These are phyloP conservation scores for Hanleya hanleyi DNA, from an alignment of 2,888 invertebrate species.

Conservation along the genomic window DNA sequence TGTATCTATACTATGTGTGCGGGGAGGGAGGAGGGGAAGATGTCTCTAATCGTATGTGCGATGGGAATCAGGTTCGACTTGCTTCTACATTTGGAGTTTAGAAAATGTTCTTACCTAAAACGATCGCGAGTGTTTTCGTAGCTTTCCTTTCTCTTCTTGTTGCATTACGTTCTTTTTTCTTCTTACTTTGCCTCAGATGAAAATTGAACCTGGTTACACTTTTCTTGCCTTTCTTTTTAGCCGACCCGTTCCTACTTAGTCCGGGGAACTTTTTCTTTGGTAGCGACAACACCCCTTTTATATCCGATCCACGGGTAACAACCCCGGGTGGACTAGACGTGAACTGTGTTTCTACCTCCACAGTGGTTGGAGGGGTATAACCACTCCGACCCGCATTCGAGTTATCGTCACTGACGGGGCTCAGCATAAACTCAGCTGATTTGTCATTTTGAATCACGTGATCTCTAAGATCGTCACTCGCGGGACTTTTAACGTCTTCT, in stretches of 20 bases:
- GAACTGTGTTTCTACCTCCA: slow-evolving; percentile 53
- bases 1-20: no score
- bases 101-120: slow-evolving; percentile 97
- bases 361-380: slow-evolving; percentile 78
- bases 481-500: slow-evolving; percentile 47
- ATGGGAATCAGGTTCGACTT: background rate
- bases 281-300: slow-evolving; percentile 11
- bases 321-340: slow-evolving; percentile 24
- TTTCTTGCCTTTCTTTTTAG: slow-evolving; percentile 47
- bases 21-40: no score
- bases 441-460: slow-evolving; percentile 81
- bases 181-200: slow-evolving; percentile 84
- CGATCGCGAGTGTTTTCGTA: slow-evolving; percentile 98
- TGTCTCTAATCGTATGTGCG: no score
- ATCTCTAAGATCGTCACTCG: slow-evolving; percentile 40
- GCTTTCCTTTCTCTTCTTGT: slow-evolving; percentile 88
- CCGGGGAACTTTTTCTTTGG: slow-evolving; percentile 19
- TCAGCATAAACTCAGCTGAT: slow-evolving; percentile 91
- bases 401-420: slow-evolving; percentile 85
- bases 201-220: slow-evolving; percentile 71
- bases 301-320: background rate
- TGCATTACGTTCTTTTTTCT: slow-evolving; percentile 53
- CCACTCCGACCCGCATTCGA: slow-evolving; percentile 86
- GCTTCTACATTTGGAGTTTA: background rate
- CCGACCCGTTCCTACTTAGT: slow-evolving; percentile 11